Evolutionary conservation across 2,797 vertebrate genomes (phyloP).

Genomic region (Rhinoraja longicauda): DNA sequence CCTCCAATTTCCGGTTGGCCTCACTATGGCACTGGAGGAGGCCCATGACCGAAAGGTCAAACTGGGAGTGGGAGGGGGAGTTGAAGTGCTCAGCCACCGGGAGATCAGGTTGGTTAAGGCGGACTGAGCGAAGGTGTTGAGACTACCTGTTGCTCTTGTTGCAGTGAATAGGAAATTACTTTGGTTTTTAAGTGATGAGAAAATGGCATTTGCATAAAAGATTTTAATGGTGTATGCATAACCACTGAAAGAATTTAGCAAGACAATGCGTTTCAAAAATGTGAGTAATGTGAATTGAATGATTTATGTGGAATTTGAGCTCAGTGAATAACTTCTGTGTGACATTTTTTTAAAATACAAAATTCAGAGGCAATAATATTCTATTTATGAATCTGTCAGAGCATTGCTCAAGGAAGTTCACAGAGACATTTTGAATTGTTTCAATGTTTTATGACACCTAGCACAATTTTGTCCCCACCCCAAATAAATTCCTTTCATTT

Average conservation of each 20-base stretch:
- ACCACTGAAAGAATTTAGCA: background rate
- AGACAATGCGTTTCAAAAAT: background rate
- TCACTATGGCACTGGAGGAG: no score
- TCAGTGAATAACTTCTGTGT: background rate
- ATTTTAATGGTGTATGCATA: background rate
- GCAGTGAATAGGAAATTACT: no score
- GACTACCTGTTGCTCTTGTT: no score
- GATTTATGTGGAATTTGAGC: background rate
- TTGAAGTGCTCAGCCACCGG: no score
- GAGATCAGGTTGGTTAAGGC: no score
- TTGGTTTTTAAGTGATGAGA: background rate
- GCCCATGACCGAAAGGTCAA: no score
- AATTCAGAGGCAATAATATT: background rate
- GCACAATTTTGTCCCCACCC: background rate
- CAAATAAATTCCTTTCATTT: background rate
- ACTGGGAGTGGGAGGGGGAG: no score
- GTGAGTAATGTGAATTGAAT: background rate
- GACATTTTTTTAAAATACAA: background rate
- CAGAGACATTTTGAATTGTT: background rate
- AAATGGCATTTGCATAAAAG: background rate
- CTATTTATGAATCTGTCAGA: background rate
- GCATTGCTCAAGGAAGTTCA: background rate
- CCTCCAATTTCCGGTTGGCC: no score
- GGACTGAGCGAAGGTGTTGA: no score
- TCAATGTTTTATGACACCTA: background rate